Evolutionary conservation across 2,888 invertebrate genomes (phyloP).

Genomic region (Deladenus siricidicola): DNA sequence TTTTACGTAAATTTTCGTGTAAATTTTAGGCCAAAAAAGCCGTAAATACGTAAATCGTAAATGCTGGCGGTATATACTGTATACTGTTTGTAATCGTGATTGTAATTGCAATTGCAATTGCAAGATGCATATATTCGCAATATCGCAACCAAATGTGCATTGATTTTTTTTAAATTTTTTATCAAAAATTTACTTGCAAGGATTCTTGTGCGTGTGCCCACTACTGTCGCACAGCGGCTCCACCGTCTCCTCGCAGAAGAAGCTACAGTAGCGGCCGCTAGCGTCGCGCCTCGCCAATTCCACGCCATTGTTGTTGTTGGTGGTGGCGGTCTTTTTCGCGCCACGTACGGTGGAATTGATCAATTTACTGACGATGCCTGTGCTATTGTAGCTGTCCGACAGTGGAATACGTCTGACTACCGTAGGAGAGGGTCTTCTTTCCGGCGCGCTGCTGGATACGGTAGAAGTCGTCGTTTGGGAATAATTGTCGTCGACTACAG

Average conservation of each 20-base stretch:
- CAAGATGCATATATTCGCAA: not conserved
- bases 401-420: not conserved
- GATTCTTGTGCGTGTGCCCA: conserved; percentile 34
- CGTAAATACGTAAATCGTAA: too few relatives aligned
- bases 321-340: not conserved
- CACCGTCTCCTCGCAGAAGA: conserved; percentile 26
- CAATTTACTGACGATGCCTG: too few relatives aligned
- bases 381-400: not conserved
- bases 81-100: not conserved
- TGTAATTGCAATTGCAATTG: too few relatives aligned
- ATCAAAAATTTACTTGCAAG: conserved; percentile 33
- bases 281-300: not conserved
- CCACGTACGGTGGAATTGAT: not conserved
- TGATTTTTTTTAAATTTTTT: conserved; percentile 11
- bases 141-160: conserved; percentile 17
- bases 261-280: conserved; percentile 17
- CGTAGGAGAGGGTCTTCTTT: conserved; percentile 3
- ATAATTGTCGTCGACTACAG: too few relatives aligned
- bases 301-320: not conserved
- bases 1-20: not conserved
- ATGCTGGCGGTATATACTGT: too few relatives aligned
- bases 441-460: not conserved
- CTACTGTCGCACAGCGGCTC: conserved; percentile 39
- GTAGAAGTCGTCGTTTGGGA: not conserved
- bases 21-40: not conserved